Percentiles rank a stretch among this genome's conserved stretches.
phyloP scores from a whole-genome alignment of 1,140 invertebrate genomes.

The Hermetia illucens region DNA sequence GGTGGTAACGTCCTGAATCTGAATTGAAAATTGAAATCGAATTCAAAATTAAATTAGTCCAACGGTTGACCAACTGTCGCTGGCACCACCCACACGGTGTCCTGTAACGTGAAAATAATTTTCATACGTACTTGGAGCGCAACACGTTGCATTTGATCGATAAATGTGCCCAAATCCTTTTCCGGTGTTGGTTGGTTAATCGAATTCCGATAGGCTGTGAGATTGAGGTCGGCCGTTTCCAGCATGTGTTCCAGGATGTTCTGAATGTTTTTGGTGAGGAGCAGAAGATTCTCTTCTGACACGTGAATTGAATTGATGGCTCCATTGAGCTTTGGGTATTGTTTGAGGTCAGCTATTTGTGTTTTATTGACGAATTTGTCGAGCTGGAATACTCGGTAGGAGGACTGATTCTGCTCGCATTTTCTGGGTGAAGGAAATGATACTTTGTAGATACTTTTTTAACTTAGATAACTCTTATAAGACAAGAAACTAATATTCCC shows the following conservation, averaged over 20 bases:
- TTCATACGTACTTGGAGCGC: slow-evolving; percentile 42
- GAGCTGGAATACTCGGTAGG: slow-evolving; percentile 55
- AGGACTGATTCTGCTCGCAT: slow-evolving; percentile 50
- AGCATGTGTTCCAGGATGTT: slow-evolving; percentile 46
- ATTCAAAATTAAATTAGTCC: neutral
- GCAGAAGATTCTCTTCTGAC: slow-evolving; percentile 22
- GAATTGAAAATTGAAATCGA: neutral
- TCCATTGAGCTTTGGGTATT: slow-evolving; percentile 27
- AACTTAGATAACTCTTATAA: too few species aligned
- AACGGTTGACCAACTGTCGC: too few species aligned
- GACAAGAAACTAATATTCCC: too few species aligned
- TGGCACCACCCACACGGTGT: too few species aligned
- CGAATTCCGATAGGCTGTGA: slow-evolving; percentile 46
- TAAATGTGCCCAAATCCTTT: slow-evolving; percentile 53
- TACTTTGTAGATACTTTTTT: too few species aligned
- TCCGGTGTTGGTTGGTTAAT: slow-evolving; percentile 49
- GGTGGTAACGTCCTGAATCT: slow-evolving; percentile 42
- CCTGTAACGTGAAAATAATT: neutral
- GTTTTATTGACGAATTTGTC: slow-evolving; percentile 48
- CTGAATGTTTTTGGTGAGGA: slow-evolving; percentile 40
- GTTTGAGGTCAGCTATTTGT: slow-evolving; percentile 33
- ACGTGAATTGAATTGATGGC: slow-evolving; percentile 27
- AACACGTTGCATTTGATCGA: slow-evolving; percentile 58
- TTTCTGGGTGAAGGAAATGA: slow-evolving; percentile 38
- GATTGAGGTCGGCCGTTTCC: slow-evolving; percentile 45